These are phyloP conservation scores for Holocentrus rufus DNA, from an alignment of 2,797 vertebrate species.

Conservation along the genomic window DNA sequence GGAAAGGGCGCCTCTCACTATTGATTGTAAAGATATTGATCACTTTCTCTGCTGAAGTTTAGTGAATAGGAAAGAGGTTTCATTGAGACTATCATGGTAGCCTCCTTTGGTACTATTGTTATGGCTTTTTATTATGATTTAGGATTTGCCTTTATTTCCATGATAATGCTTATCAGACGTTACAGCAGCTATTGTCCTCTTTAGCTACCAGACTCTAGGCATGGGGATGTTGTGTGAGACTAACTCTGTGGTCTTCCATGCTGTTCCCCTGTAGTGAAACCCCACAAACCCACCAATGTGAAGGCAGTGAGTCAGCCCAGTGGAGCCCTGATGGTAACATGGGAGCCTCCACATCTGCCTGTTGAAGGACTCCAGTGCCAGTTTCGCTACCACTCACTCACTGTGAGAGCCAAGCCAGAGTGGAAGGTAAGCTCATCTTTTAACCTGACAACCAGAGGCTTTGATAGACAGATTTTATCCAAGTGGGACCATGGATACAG, in stretches of 20 bases:
- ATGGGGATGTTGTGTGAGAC: neutral
- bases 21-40: too few species aligned
- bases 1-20: too few species aligned
- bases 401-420: conserved; percentile 56
- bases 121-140: too few species aligned
- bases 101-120: too few species aligned
- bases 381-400: conserved; percentile 80
- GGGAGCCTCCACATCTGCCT: conserved; percentile 83
- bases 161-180: neutral
- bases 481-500: too few species aligned
- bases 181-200: neutral
- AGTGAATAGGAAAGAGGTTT: too few species aligned
- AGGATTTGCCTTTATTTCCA: neutral
- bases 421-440: conserved; percentile 86
- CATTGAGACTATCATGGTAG: too few species aligned
- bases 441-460: neutral
- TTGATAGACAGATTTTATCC: neutral
- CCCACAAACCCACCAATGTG: conserved; percentile 81
- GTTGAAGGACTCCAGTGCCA: conserved; percentile 83
- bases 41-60: too few species aligned
- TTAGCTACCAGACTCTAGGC: neutral
- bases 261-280: conserved; percentile 84
- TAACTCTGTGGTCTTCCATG: neutral
- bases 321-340: conserved; percentile 84
- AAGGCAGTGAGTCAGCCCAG: conserved; percentile 80